These are phyloP conservation scores for Tenthredo distinguenda DNA, from an alignment of 2,888 invertebrate species.

Conservation along the genomic window DNA sequence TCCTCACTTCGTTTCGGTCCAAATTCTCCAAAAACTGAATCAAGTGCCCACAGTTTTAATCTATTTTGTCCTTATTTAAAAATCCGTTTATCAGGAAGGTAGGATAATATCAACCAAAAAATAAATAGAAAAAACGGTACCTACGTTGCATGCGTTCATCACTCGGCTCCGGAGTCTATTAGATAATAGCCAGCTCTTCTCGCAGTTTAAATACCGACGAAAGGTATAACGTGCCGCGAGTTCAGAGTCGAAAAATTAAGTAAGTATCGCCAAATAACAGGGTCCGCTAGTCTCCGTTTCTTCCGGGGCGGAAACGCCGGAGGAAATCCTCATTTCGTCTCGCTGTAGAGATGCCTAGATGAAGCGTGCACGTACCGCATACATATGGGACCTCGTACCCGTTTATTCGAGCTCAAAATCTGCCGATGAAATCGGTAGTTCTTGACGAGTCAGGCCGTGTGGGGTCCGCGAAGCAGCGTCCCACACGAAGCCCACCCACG, in stretches of 20 bases:
- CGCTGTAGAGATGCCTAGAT: not conserved
- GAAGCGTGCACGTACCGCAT: not conserved
- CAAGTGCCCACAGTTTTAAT: too few species aligned
- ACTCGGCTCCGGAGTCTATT: not conserved
- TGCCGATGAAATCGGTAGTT: constrained; percentile 19
- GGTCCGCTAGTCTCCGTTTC: not conserved
- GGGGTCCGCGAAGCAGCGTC: constrained; percentile 29
- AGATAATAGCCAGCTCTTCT: not conserved
- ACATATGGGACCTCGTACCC: not conserved
- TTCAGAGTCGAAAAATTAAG: not conserved
- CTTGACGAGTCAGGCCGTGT: constrained; percentile 10
- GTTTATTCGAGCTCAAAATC: not conserved
- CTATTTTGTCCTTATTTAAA: too few species aligned
- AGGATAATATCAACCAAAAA: not conserved
- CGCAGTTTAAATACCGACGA: not conserved
- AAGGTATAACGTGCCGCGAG: not conserved
- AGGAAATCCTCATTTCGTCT: constrained; percentile 37
- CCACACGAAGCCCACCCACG: constrained; percentile 42
- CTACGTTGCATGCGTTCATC: not conserved
- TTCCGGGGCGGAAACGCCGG: constrained; percentile 12
- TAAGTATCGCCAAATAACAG: constrained; percentile 32
- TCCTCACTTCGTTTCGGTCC: not conserved
- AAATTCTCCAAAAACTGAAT: too few species aligned
- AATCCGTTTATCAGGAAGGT: not conserved
- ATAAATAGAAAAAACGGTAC: not conserved